Evolutionary conservation across 1,140 invertebrate species (phyloP).

Genomic region (Papilio glaucus): DNA sequence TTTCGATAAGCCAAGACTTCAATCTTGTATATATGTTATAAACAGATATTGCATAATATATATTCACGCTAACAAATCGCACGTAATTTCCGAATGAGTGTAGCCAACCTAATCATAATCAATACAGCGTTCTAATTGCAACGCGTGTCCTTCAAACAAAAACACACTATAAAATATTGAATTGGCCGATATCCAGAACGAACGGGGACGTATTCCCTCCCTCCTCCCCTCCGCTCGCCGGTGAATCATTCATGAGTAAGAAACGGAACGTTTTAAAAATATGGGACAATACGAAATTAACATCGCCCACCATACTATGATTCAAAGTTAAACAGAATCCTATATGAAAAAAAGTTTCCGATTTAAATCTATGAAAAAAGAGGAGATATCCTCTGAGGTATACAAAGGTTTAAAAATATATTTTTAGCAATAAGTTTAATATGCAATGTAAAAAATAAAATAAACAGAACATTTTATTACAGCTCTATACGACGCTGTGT

Average conservation of each 20-base stretch:
- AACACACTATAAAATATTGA: background rate
- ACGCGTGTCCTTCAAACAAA: background rate
- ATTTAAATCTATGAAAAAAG: too few relatives aligned
- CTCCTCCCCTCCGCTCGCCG: background rate
- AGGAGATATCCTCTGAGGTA: too few relatives aligned
- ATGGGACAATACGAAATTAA: constrained; percentile 9
- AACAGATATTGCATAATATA: background rate
- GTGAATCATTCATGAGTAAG: constrained; percentile 20
- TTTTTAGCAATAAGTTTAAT: too few relatives aligned
- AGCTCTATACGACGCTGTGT: too few relatives aligned
- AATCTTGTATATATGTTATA: too few relatives aligned
- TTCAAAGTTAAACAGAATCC: too few relatives aligned
- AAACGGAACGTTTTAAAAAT: constrained; percentile 15
- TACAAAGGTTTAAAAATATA: too few relatives aligned
- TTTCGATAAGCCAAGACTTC: too few relatives aligned
- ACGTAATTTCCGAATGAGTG: background rate
- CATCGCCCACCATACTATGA: background rate
- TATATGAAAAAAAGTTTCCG: too few relatives aligned
- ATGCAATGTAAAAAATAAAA: too few relatives aligned
- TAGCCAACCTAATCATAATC: background rate
- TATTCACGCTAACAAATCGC: background rate
- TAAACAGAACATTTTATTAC: too few relatives aligned
- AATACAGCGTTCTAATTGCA: background rate
- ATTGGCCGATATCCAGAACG: background rate
- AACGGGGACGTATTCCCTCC: background rate